Base-by-base conservation (phyloP, 2,888 invertebrate genomes). In the Drosophila prostipennis region DNA sequence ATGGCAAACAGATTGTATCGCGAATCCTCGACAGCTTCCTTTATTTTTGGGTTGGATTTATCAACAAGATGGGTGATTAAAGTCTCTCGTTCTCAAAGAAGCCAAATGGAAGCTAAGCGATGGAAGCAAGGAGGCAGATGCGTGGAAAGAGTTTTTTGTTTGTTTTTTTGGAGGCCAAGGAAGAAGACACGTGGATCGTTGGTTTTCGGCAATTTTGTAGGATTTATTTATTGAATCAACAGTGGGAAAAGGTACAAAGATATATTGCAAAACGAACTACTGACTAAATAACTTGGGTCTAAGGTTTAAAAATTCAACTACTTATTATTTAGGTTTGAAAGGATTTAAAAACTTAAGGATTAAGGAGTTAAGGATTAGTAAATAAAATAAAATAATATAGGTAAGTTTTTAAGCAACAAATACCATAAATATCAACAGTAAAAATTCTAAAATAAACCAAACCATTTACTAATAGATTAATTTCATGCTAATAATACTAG, bases 1-100 rank as follows among this genome's bases (percentile, higher is more conserved):
- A 92, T 92, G 57, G 91, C 91, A 72, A 92, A 91, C 2, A 92
- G 79, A 81, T 92, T 92, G 58, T 91, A 90, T 56, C 91, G 86
- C 10, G 91, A 90, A 71, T 92, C 92, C 76, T 92, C 92, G 48
- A 91, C 71, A n/a, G 87, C 74, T 70, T 92, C 92, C 92, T 92
- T 57, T 57, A 55, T 32, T 87, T 54, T 46, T 34, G 34, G 40
- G 39, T 19, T 7, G 26, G 48, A 23, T 56, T 65, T 59, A 67
- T 51, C 42, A 77, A 72, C 67, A 51, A 80, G 46, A 68, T 68
- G 45, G 13, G 34, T 59, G 36, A 61, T 86, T 78, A 78, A 56
- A 76, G 42, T 59, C 58, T 54, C 69, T 69, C 23, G 5, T 34
- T 40, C 16, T 36, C 32, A 56, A 43, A 4, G 23, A 56, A 37